Evolutionary conservation across 2,113 vertebrate genomes (phyloP), one percentile per base, ranked within the genome.

Genomic region (Gopherus flavomarginatus): DNA sequence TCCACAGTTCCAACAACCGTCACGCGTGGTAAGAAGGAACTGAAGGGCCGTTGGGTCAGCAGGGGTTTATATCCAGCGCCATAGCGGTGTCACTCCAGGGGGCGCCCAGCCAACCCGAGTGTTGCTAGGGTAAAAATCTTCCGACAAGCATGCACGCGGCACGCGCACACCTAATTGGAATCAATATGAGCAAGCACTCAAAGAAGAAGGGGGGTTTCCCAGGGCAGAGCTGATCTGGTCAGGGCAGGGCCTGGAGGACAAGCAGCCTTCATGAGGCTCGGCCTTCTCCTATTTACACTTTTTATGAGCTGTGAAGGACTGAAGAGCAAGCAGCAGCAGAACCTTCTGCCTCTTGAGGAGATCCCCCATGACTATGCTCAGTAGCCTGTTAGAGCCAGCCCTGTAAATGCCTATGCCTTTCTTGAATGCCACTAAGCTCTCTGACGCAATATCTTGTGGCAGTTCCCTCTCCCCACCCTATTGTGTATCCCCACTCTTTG

Each of bases 321-420:
- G 44, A 62, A 83, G 38, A n/a, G 35, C 17, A 62, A 86, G 65
- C 52, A 92, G 21, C 6, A 53, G 75, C 62, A 88, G 81, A 89
- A 65, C 21, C 42, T 89, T 26, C 22, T 86, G 49, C 84, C 49
- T 75, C n/a, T 53, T 86, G 26, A 11, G 26, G 56, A 54, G 81
- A 88, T 81, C 90, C 62, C 0, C 0, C 31, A 77, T 80, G 52
- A 27, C 35, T 17, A 83, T 77, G 44, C 3, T 0, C 12, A 0
- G 1, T 17, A 1, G 0, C 13, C 85, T 69, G 78, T 35, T 57
- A 79, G 44, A 1, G 24, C 22, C 1, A 54, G 6, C 44, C 35
- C 35, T 54, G 50, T 72, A 72, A 75, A 80, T 1, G 81, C 57
- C 29, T 42, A 59, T 19, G 31, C 31, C 16, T 2, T n/a, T 94